Evolutionary conservation across 1,140 invertebrate genomes (phyloP).

Genomic region (Pentalonia nigronervosa): DNA sequence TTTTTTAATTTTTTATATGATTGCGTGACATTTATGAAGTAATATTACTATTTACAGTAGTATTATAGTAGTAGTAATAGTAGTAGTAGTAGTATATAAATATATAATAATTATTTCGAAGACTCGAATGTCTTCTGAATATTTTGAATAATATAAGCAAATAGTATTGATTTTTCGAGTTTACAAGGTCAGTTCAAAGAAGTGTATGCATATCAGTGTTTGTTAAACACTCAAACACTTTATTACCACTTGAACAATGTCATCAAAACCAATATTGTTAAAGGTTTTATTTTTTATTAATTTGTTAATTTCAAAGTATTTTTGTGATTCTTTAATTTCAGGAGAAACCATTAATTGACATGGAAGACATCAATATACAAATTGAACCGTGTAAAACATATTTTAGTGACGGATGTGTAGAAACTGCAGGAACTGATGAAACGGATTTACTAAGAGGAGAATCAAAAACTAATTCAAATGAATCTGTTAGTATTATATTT

Average conservation of each 20-base stretch:
- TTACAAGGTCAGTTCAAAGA: constrained; percentile 18
- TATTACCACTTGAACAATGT: not conserved
- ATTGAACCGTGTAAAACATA: constrained; percentile 23
- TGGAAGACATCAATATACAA: constrained; percentile 43
- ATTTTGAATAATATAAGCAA: not conserved
- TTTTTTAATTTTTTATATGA: not conserved
- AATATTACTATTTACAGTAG: not conserved
- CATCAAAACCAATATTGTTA: constrained; percentile 31
- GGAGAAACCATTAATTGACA: constrained; percentile 13
- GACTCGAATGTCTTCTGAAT: not conserved
- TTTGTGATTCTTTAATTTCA: constrained; percentile 1
- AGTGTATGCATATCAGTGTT: not conserved
- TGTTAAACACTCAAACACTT: not conserved
- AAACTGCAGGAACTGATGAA: constrained; percentile 37
- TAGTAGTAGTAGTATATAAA: not conserved
- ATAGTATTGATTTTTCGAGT: not conserved
- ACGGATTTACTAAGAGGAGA: constrained; percentile 29
- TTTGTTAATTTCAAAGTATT: not conserved
- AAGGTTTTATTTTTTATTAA: constrained; percentile 12
- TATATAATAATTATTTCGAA: not conserved
- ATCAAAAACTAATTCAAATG: not conserved
- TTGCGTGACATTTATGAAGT: not conserved
- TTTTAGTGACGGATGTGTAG: constrained; percentile 44
- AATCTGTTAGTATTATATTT: constrained; percentile 7
- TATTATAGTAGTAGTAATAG: too few relatives aligned